Percentiles rank a stretch among this genome's conserved stretches.
phyloP scores from a whole-genome alignment of 2,888 invertebrate genomes.

The Spilarctia lutea region DNA sequence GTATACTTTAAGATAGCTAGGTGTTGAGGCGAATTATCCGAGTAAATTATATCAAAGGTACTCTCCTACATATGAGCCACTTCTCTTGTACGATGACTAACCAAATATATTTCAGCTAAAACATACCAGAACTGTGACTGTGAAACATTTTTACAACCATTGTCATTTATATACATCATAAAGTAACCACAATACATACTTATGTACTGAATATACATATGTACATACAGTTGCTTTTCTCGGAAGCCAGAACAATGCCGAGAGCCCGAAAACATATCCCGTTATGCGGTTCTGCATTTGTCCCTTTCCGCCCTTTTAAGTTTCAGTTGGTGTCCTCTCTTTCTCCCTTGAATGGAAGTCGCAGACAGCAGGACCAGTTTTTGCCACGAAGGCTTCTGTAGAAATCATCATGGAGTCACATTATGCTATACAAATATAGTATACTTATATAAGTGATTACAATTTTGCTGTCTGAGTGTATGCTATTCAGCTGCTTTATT shows the following conservation, averaged over 20 bases:
- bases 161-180: not conserved
- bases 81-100: not conserved
- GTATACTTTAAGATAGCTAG: too few relatives aligned
- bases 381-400: conserved; percentile 61
- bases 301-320: conserved; percentile 57
- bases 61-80: not conserved
- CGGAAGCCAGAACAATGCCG: conserved; percentile 51
- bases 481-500: conserved; percentile 15
- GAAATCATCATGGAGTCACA: conserved; percentile 55
- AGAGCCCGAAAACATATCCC: conserved; percentile 67
- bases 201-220: conserved; percentile 20
- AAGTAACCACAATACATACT: conserved; percentile 7
- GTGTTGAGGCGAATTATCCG: not conserved
- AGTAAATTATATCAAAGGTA: not conserved
- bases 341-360: conserved; percentile 80
- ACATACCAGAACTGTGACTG: conserved; percentile 8
- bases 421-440: conserved; percentile 40
- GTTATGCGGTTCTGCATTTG: conserved; percentile 68
- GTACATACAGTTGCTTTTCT: conserved; percentile 45
- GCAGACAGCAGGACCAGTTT: conserved; percentile 80
- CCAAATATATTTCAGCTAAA: not conserved
- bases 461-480: conserved; percentile 21
- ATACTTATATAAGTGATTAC: conserved; percentile 20
- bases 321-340: conserved; percentile 58
- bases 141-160: not conserved